Percentiles rank a stretch among this genome's conserved stretches.
phyloP scores from a whole-genome alignment of 2,888 invertebrate species.

The Tyria jacobaeae region DNA sequence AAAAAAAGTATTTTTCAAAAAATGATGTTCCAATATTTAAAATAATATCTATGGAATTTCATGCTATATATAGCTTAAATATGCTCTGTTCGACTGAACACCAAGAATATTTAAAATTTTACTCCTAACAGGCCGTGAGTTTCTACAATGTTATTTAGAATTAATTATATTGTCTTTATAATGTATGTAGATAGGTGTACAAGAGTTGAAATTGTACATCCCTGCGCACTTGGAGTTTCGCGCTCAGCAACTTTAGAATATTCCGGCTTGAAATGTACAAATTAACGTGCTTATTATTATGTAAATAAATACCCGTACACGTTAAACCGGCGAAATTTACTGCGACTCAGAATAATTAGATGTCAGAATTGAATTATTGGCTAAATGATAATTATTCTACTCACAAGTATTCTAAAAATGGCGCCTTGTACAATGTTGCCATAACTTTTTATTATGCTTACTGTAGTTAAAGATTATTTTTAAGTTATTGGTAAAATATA shows the following conservation, averaged over 20 bases:
- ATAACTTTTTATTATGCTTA: neutral
- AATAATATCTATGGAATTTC: too few species aligned
- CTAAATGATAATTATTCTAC: constrained; percentile 18
- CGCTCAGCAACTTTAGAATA: constrained; percentile 38
- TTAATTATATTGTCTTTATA: constrained; percentile 34
- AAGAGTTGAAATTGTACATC: constrained; percentile 41
- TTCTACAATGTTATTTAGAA: constrained; percentile 24
- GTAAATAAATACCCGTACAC: constrained; percentile 53
- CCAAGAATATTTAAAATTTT: neutral
- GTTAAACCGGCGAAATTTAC: constrained; percentile 34
- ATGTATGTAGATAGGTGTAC: constrained; percentile 35
- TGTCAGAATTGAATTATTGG: constrained; percentile 34
- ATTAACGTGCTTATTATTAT: constrained; percentile 56
- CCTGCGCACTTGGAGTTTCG: constrained; percentile 31
- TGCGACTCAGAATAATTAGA: constrained; percentile 36
- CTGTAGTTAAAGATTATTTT: too few species aligned
- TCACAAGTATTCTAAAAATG: constrained; percentile 16
- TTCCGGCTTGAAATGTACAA: constrained; percentile 47
- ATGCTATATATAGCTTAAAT: too few species aligned
- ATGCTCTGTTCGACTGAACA: too few species aligned
- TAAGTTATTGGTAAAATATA: too few species aligned
- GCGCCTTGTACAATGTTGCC: neutral
- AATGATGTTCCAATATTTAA: too few species aligned
- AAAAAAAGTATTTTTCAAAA: neutral
- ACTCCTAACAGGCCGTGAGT: neutral